phyloP scores from a whole-genome alignment of 1,140 invertebrate genomes.

The Calephelis virginiensis region DNA sequence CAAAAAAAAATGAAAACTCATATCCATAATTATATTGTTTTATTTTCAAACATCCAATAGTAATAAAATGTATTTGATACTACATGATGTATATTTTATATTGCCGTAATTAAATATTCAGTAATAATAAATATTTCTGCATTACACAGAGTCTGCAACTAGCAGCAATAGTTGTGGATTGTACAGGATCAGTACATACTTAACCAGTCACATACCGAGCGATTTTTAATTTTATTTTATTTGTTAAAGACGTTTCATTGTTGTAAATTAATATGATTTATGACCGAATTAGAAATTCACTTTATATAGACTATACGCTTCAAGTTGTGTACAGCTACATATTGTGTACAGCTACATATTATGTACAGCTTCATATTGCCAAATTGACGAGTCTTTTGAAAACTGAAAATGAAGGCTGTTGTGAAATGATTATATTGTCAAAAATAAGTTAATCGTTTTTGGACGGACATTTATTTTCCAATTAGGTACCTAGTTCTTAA shows the following conservation, averaged over 20 bases:
- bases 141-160: not conserved
- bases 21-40: slow-evolving; percentile 28
- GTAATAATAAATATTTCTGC: slow-evolving; percentile 12
- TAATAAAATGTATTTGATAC: slow-evolving; percentile 45
- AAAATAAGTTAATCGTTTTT: no score
- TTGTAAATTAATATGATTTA: not conserved
- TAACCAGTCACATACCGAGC: slow-evolving; percentile 9
- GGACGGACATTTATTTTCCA: no score
- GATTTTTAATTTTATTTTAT: slow-evolving; percentile 12
- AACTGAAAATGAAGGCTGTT: no score
- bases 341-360: no score
- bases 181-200: slow-evolving; percentile 4
- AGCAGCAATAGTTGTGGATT: not conserved
- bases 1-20: no score
- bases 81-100: slow-evolving; percentile 37
- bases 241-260: not conserved
- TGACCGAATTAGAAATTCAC: no score
- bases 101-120: slow-evolving; percentile 26
- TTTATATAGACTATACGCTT: no score
- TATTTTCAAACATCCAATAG: slow-evolving; percentile 49
- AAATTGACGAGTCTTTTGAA: no score
- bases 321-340: no score
- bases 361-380: no score
- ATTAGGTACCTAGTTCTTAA: no score
- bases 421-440: no score